Evolutionary conservation across 2,888 invertebrate genomes (phyloP), one percentile per base, ranked within the genome.

Genomic region (Drosophila neotestacea): DNA sequence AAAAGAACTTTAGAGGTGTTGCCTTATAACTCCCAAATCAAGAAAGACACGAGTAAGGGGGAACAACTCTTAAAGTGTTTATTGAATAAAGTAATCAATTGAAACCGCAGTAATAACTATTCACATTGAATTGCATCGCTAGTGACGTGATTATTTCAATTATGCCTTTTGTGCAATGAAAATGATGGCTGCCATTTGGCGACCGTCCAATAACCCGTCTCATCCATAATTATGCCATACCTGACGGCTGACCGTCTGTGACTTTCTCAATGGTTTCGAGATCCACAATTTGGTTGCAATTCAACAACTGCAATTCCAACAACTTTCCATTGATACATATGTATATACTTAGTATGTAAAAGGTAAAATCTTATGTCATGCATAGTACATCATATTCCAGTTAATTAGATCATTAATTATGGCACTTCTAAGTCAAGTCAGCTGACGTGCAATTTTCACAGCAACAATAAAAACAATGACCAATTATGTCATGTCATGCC

Each of bases 331-430:
- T 65, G 47, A 51, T 41, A 16, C 10, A 39, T 34, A n/a, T 16
- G 6, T 30, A 28, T 32, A 32, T 1, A 6, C 0, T 0, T 16
- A 16, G 16, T 32, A 32, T 32, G 6, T 32, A 1, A 22, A 22
- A n/a, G n/a, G 13, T 34, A 0, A 6, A 11, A 38, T 48, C 44
- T 54, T 76, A 63, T 68, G 46, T 68, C 51, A 69, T 51, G 13
- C 11, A 32, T 16, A 7, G 6, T 11, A 34, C 32, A 48, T 47
- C 6, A 56, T 32, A 55, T 52, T 42, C 27, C 32, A 28, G 44
- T 68, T 78, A 85, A 88, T 82, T 85, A 83, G 70, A 55, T 66
- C 61, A 60, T 68, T 76, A 82, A 85, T 85, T 70, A 67, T 69
- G 70, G n/a, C 58, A 69, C 76, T 80, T 85, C 75, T 77, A 72